Evolutionary conservation across 2,888 invertebrate genomes (phyloP).

Genomic region (Dinocampus coccinellae): DNA sequence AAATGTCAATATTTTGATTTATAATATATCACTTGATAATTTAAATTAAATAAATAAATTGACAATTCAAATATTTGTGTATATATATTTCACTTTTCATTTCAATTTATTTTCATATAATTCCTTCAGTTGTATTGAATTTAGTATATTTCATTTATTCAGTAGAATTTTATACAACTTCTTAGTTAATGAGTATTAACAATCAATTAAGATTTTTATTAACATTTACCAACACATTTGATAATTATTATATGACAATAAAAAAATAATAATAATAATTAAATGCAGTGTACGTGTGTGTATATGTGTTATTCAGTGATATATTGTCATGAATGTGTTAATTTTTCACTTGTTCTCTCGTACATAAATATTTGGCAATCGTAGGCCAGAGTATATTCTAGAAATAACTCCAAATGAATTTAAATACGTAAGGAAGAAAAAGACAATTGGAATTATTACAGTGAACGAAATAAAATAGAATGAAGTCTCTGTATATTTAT

Average conservation of each 20-base stretch:
- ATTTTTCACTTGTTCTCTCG: background rate
- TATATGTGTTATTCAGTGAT: slow-evolving; percentile 6
- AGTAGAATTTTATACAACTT: no score
- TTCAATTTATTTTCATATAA: no score
- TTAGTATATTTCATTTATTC: no score
- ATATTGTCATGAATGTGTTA: background rate
- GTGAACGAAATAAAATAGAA: background rate
- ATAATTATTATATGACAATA: no score
- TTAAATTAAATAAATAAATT: no score
- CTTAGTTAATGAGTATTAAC: no score
- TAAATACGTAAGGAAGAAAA: background rate
- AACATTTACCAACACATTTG: no score
- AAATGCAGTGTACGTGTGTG: background rate
- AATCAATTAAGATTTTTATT: no score
- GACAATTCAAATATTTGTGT: no score
- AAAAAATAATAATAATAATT: no score
- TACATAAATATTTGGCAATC: background rate
- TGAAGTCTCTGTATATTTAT: background rate
- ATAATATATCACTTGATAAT: background rate
- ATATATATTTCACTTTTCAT: no score
- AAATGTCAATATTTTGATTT: background rate
- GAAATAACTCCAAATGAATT: slow-evolving; percentile 9
- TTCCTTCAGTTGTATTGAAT: no score
- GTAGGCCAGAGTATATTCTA: background rate
- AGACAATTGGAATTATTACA: background rate